Base-by-base conservation (phyloP, 2,797 vertebrate species). In the Margarornis squamiger region DNA sequence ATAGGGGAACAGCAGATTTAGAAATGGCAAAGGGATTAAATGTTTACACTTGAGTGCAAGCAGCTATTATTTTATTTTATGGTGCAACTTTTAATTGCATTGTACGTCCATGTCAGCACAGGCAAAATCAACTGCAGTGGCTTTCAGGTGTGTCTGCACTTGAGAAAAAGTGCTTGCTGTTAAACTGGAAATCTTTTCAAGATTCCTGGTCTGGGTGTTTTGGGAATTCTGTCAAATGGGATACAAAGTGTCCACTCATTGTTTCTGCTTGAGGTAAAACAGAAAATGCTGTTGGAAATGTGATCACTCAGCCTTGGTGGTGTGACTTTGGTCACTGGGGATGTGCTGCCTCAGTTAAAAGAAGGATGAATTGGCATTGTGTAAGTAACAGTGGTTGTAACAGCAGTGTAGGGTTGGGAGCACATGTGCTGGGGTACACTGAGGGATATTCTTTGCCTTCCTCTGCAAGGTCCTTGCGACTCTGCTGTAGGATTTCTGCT, bases 391-490 rank as follows among this genome's bases (percentile, higher is more conserved):
- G 59, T 7, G 4, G 6, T 2, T 48, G 43, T 22, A 52, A 63
- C 46, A 32, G 67, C 46, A 39, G 3, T 3, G 24, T 63, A 7
- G 21, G 17, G 71, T 46, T 7, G 3, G 63, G 16, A 63, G 17
- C 0, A 2, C 4, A 0, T 20, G 32, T 57, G n/a, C 55, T 0
- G 0, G 62, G 46, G 11, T 55, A 14, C 20, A 7, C 61, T 0
- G 1, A 23, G 52, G 23, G 0, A 0, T 9, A 11, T 12, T 57
- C 74, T 73, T 62, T 76, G 49, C 45, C 24, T 39, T 45, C 22
- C 10, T 57, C 30, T 70, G 76, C 54, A 38, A 41, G 52, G 39
- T n/a, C 61, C 9, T n/a, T 39, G 15, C n/a, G 39, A 3, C 29
- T 71, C 30, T 72, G 51, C 78, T 72, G 24, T 4, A n/a, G 29